These are phyloP conservation scores for Drosophila sulfurigaster DNA, from an alignment of 1,140 invertebrate genomes.

Conservation along the genomic window DNA sequence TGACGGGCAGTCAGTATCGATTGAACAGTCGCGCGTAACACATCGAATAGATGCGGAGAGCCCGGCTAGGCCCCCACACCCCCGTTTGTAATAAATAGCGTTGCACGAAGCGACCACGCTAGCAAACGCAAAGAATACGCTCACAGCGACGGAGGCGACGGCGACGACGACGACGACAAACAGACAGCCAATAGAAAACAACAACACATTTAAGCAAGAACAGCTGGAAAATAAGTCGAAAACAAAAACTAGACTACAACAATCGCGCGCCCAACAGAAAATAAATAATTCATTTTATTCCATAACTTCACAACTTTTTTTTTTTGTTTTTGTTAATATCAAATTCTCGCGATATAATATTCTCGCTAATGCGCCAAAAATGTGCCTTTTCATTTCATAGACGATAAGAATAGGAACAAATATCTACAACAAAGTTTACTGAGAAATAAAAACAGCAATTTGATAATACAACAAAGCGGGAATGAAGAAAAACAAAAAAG, in stretches of 20 bases:
- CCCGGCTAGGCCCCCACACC: conserved; percentile 43
- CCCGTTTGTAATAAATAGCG: conserved; percentile 78
- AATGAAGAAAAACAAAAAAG: not conserved
- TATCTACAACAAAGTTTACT: conserved; percentile 4
- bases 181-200: conserved; percentile 29
- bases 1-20: conserved; percentile 63
- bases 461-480: conserved; percentile 16
- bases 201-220: conserved; percentile 38
- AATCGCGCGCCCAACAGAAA: conserved; percentile 21
- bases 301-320: conserved; percentile 18
- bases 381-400: conserved; percentile 55
- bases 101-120: conserved; percentile 69
- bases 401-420: conserved; percentile 26
- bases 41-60: conserved; percentile 72
- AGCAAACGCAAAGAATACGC: conserved; percentile 72
- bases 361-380: conserved; percentile 34
- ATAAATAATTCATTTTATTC: conserved; percentile 29
- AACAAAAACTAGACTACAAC: conserved; percentile 23
- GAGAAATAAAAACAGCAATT: conserved; percentile 3
- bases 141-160: conserved; percentile 67
- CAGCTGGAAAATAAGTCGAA: conserved; percentile 58
- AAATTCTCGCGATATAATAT: conserved; percentile 18
- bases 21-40: conserved; percentile 80
- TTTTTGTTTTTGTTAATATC: not conserved
- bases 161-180: not conserved